These are phyloP conservation scores for Morus bassanus DNA, from an alignment of 2,797 vertebrate genomes.

Conservation along the genomic window DNA sequence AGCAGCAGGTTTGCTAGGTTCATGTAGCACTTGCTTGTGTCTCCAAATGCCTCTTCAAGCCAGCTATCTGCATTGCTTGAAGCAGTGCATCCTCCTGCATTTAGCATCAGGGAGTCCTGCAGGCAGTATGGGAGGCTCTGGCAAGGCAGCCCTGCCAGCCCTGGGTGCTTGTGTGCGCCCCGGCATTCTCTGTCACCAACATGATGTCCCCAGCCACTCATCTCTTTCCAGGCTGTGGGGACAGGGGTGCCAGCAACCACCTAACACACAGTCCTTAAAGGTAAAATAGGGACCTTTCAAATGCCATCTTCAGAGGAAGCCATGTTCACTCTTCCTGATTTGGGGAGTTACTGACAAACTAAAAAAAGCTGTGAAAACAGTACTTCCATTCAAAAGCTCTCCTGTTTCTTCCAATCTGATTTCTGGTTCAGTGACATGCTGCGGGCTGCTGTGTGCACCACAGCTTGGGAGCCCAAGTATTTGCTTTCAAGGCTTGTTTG, in stretches of 20 bases:
- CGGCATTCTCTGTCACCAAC: rapidly evolving
- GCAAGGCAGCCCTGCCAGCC: rapidly evolving
- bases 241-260: background rate
- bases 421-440: background rate
- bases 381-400: background rate
- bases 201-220: background rate
- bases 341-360: background rate
- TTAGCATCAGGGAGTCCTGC: background rate
- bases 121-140: background rate
- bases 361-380: background rate
- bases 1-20: background rate
- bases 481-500: background rate
- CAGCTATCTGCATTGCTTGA: background rate
- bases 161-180: background rate
- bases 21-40: background rate
- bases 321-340: background rate
- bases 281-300: background rate
- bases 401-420: rapidly evolving
- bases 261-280: background rate
- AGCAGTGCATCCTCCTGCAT: background rate
- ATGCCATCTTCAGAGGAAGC: background rate
- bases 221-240: background rate
- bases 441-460: background rate
- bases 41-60: background rate
- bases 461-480: background rate